Evolutionary conservation across 2,888 invertebrate species (phyloP), one percentile per base, ranked within the genome.

Genomic region (Brassicogethes aeneus): DNA sequence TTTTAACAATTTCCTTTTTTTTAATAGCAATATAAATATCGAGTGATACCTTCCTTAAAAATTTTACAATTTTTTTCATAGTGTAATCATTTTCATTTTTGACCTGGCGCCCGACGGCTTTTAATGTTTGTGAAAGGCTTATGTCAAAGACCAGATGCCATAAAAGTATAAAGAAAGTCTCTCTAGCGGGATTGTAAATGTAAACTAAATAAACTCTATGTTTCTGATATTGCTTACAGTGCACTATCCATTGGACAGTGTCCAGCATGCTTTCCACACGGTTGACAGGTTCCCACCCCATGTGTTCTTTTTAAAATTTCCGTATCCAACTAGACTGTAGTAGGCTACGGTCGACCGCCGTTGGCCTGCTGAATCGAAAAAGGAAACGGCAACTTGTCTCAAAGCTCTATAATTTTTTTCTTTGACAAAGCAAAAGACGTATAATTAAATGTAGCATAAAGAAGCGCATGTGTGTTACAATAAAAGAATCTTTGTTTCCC

Each of bases 201-300:
- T n/a, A n/a, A n/a, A n/a, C n/a, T n/a, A n/a, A n/a, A n/a, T n/a
- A n/a, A n/a, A n/a, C n/a, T 54, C 54, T 55, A 55, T 56, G 55
- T 53, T 47, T 48, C 50, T 50, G 50, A 47, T 47, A 51, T 51
- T 52, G 53, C 49, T 57, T 57, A 55, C 55, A 57, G 50, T 55
- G 53, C 52, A 49, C 51, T 46, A 53, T 50, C 53, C 53, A 53
- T 7, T 54, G 53, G 10, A 7, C 10, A 23, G 23, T 23, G 23
- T 23, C 10, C 23, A 23, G 5, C 10, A 7, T 23, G 10, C 10
- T 23, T 23, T 23, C 23, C 23, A 23, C 23, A 23, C 23, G 5
- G 10, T 10, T 23, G 23, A 23, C 23, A 23, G 5, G 23, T 23
- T 23, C 23, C 23, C 23, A 23, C 23, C 23, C 23, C 23, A 7